Evolutionary conservation across 1,140 invertebrate genomes (phyloP).

Genomic region (Ceratina australensis): DNA sequence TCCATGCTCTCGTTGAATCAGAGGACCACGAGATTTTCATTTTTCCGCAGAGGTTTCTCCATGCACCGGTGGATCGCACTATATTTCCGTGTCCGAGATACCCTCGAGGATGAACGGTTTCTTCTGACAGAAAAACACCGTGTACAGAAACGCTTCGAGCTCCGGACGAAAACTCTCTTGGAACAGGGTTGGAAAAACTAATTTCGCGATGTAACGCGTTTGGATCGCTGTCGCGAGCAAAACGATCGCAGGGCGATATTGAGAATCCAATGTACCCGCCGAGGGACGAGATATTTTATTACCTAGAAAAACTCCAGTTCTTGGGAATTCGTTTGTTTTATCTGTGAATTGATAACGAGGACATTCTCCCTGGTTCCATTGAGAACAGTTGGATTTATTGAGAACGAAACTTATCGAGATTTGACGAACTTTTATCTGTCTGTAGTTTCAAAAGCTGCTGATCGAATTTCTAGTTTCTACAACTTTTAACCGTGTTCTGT

Average conservation of each 20-base stretch:
- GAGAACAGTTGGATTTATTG: not conserved
- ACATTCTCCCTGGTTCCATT: not conserved
- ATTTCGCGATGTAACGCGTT: constrained; percentile 15
- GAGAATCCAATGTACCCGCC: not conserved
- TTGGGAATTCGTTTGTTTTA: not conserved
- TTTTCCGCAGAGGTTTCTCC: too few species aligned
- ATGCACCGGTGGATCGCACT: too few species aligned
- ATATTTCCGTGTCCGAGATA: constrained; percentile 5
- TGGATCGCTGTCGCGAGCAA: constrained; percentile 11
- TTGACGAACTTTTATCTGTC: not conserved
- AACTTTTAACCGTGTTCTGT: too few species aligned
- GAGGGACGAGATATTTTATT: constrained; percentile 40
- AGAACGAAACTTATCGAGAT: constrained; percentile 8
- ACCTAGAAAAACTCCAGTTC: not conserved
- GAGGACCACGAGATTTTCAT: too few species aligned
- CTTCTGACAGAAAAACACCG: constrained; percentile 44
- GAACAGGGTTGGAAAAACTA: constrained; percentile 39
- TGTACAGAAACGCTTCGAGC: constrained; percentile 5
- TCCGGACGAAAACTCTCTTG: not conserved
- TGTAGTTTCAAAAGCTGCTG: too few species aligned
- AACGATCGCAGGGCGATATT: constrained; percentile 35
- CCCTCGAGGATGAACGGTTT: constrained; percentile 38
- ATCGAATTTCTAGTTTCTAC: too few species aligned
- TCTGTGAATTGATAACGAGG: constrained; percentile 7
- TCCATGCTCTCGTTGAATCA: too few species aligned